Percentiles rank a stretch among this genome's conserved stretches.
phyloP scores from a whole-genome alignment of 2,113 vertebrate species.

The Eclectus roratus region DNA sequence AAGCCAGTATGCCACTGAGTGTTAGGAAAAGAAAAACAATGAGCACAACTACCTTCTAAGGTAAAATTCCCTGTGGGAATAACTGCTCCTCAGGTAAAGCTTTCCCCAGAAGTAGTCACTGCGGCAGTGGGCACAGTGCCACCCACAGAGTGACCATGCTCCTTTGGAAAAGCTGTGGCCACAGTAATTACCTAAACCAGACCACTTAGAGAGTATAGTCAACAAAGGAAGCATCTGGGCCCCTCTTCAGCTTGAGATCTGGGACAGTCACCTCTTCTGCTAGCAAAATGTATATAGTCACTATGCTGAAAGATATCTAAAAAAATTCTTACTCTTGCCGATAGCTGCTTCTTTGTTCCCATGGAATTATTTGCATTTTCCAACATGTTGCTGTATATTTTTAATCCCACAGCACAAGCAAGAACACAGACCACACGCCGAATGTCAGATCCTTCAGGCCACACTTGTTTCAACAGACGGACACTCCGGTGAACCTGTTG shows the following conservation, averaged over 20 bases:
- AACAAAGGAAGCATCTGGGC: background rate
- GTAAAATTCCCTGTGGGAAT: background rate
- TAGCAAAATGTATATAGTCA: background rate
- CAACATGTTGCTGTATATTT: slow-evolving; percentile 38
- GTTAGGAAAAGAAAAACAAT: background rate
- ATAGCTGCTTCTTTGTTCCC: background rate
- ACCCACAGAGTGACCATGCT: background rate
- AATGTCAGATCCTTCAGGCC: slow-evolving; percentile 66
- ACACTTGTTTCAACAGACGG: slow-evolving; percentile 36
- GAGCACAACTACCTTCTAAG: background rate
- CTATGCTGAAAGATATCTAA: background rate
- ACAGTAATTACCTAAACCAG: background rate
- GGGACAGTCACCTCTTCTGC: background rate
- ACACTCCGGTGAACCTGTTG: slow-evolving; percentile 20
- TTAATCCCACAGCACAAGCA: slow-evolving; percentile 42
- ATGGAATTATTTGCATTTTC: background rate
- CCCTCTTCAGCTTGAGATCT: background rate
- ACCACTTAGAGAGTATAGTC: background rate
- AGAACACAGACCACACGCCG: slow-evolving; percentile 45
- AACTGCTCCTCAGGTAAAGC: background rate
- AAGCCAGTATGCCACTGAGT: background rate
- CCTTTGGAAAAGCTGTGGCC: background rate
- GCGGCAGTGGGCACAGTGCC: background rate
- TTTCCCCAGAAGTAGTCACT: background rate
- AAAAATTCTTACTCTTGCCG: slow-evolving; percentile 2